Evolutionary conservation across 2,797 vertebrate species (phyloP), one percentile per base, ranked within the genome.

Genomic region (Neoniphon sammara): DNA sequence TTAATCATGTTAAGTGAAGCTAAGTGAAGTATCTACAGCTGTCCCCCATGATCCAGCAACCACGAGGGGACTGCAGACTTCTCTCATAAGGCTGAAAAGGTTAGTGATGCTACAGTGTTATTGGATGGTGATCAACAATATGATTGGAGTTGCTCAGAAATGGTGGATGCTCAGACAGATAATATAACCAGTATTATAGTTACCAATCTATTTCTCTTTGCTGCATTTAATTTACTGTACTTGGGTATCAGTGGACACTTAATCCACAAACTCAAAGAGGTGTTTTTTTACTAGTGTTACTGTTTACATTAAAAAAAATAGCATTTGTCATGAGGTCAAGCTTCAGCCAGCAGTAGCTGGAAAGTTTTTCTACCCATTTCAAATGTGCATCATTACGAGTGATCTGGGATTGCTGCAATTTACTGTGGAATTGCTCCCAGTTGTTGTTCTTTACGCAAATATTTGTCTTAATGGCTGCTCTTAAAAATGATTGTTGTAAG

Each of bases 361-460:
- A 39, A 74, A 47, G 23, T 27, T 47, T 42, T 47, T 42, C 25
- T 25, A 21, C 7, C 21, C 36, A 9, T 66, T 69, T 78, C 47
- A n/a, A 76, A 61, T 49, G 12, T 71, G 52, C 30, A 47, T 80
- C 53, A 84, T 87, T 76, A 57, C 15, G 66, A 55, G 7, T 0
- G 2, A 59, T 25, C 67, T 7, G 58, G 52, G 78, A 78, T 56
- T 70, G 25, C 52, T 57, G 59, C 50, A 80, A 73, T 85, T 87
- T 72, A 42, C 60, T 55, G 3, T 66, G n/a, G 81, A 88, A 90
- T 77, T 60, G 70, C 58, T 89, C 72, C 63, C 86, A 89, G 66
- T 75, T 78, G 81, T 82, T 79, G 21, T 46, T 25, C 20, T 58
- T 53, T 42, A 75, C 27, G 25, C 6, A 78, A 6, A 61, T 15